Base-by-base conservation (phyloP, 1,140 invertebrate genomes). In the Gonioctena quinquepunctata region DNA sequence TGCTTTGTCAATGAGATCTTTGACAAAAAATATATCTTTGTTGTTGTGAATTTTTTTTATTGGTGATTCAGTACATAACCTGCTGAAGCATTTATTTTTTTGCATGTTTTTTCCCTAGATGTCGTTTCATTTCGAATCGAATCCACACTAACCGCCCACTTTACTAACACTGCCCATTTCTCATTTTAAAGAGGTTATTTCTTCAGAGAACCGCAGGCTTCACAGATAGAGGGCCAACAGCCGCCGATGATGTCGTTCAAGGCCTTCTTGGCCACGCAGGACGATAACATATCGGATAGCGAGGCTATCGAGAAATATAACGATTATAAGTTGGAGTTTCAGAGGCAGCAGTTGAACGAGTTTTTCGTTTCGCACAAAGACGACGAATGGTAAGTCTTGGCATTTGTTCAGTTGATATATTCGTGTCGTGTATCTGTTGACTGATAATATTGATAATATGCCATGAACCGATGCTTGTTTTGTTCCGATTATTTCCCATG, bases 351-450 rank as follows among this genome's bases (percentile, higher is more conserved):
- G 82, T 89, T 99, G 19, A 97, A 97, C 84, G 97, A 99, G 84
- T 99, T 99, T 87, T 99, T 99, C 87, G 92, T 99, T 78, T 91
- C 92, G 27, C 98, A 99, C 86, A 99, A 99, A 86, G 97, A 99
- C 82, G 98, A 99, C 84, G 98, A 99, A 92, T 99, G 98, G 98
- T 99, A 89, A 89, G 91, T 84, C 63, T 57, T 62, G 13, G 13
- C 5, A 42, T 11, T 11, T 42, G 33, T 42, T 13, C 11, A n/a
- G 13, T 8, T 42, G 33, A 42, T 42, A 42, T n/a, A 13, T 11
- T 13, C 8, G n/a, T n/a, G n/a, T n/a, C n/a, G n/a, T n/a, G n/a
- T n/a, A n/a, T n/a, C n/a, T n/a, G n/a, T n/a, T n/a, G n/a, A n/a
- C n/a, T n/a, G n/a, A n/a, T n/a, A n/a, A n/a, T n/a, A n/a, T n/a